A percentile compares a stretch with the other conserved stretches of the same genome.
Conservation (phyloP, 1,140 invertebrate genomes). For the Pseudomyrmex dendroicus region DNA sequence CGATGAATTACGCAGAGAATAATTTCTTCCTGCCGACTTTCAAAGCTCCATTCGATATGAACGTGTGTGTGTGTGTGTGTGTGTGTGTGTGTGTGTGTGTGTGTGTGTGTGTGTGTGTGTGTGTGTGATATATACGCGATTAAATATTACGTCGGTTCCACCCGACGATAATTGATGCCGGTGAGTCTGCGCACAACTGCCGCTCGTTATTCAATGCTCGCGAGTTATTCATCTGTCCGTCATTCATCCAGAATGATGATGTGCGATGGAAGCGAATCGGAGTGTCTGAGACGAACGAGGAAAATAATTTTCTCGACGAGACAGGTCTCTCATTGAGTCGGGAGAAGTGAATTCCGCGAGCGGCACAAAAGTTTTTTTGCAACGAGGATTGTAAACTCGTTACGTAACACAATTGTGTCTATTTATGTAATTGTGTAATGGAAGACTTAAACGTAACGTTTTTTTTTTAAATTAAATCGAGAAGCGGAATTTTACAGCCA, state of each 20-base stretch:
- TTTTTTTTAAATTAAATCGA: no score
- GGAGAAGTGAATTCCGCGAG: not conserved
- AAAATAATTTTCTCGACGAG: conserved; percentile 36
- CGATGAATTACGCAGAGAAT: conserved; percentile 10
- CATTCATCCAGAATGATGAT: conserved; percentile 50
- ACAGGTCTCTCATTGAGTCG: not conserved
- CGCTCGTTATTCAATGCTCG: conserved; percentile 63
- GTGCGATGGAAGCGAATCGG: not conserved
- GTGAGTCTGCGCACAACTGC: conserved; percentile 26
- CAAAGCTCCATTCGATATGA: conserved; percentile 1
- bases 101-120: not conserved
- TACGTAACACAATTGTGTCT: not conserved
- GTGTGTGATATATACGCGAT: conserved; percentile 10
- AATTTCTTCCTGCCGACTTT: conserved; percentile 10
- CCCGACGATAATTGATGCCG: conserved; percentile 46
- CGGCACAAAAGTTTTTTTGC: not conserved
- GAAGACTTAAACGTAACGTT: no score
- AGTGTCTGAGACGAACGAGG: not conserved
- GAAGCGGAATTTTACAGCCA: no score
- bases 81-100: not conserved
- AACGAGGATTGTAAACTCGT: not conserved
- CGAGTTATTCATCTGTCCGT: conserved; percentile 55
- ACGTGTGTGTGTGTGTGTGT: not conserved
- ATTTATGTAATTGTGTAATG: not conserved
- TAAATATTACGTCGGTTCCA: conserved; percentile 53